These are phyloP conservation scores for Ceratoteleas bidentatus DNA, from an alignment of 1,140 invertebrate species.

Conservation along the genomic window DNA sequence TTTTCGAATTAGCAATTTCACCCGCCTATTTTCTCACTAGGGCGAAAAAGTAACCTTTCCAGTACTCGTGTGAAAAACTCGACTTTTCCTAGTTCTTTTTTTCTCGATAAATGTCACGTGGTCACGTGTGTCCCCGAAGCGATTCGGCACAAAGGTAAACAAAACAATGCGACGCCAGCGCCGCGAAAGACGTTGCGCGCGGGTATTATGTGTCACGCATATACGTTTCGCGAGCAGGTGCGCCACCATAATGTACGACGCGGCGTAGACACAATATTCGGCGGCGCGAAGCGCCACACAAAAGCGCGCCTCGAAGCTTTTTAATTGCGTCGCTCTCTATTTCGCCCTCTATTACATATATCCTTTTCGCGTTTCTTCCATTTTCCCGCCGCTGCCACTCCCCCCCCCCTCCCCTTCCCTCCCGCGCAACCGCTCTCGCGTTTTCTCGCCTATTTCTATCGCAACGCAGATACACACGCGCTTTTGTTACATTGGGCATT, in stretches of 20 bases:
- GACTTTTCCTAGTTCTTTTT: no score
- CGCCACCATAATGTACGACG: constrained; percentile 43
- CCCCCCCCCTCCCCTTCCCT: no score
- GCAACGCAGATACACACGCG: no score
- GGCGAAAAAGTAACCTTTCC: no score
- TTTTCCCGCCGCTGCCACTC: constrained; percentile 4
- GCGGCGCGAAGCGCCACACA: constrained; percentile 50
- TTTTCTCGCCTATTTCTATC: not conserved
- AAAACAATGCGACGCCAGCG: constrained; percentile 64
- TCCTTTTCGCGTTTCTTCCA: constrained; percentile 53
- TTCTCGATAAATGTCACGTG: no score
- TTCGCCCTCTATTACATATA: constrained; percentile 45
- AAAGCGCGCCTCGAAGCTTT: constrained; percentile 69
- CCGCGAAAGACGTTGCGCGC: constrained; percentile 42
- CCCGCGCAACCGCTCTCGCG: no score
- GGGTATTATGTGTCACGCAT: constrained; percentile 36
- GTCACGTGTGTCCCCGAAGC: no score
- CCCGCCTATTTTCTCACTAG: no score
- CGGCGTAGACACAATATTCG: constrained; percentile 40
- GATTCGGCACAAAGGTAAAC: constrained; percentile 61
- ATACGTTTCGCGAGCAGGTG: constrained; percentile 40
- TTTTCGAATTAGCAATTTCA: no score
- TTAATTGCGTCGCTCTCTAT: constrained; percentile 68
- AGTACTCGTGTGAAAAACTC: not conserved
- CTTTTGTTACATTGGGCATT: constrained; percentile 47